Evolutionary conservation across 2,113 vertebrate species (phyloP), one percentile per base, ranked within the genome.

Genomic region (Regulus satrapa): DNA sequence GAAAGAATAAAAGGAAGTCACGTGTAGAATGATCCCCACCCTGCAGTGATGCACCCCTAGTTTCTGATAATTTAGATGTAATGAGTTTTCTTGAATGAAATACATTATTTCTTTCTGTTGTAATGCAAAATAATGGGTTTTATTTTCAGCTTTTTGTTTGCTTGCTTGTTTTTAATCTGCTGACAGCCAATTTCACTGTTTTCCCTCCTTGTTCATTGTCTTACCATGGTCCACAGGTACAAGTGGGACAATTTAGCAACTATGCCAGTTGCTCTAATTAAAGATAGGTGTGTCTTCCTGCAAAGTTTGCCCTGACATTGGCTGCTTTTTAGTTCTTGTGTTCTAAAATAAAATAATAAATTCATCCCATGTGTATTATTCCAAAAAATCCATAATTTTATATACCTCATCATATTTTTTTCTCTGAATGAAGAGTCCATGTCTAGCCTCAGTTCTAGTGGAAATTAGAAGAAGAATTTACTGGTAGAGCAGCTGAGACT

Each of bases 1-100:
- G 40, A 77, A 69, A 82, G 71, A 82, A 48, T 51, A 66, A 82
- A 66, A 77, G 49, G 17, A 72, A 26, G 18, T 77, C 32, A 49
- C 0, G 0, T 25, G 25, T 18, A 36, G 45, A 72, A 43, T 17
- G 32, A 19, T 59, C n/a, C 45, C 41, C 85, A 91, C 52, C 21
- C 18, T 72, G 10, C 29, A n/a, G n/a, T n/a, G 45, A 11, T 1
- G 6, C 3, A 6, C 10, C 46, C 71, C 45, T 26, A 6, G 29
- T 34, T 92, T 81, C 69, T 87, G 59, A 41, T 32, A 52, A 62
- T 63, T 23, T 67, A 51, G 31, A 28, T 54, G 8, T 26, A 41
- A 12, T 51, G 12, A 25, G 26, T 69, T 51, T 49, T 45, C 12
- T 34, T 75, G 52, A 54, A 92, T 59, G 19, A 78, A 82, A 82